Conservation (phyloP, 2,888 invertebrate genomes). For the Drosophila colorata region DNA sequence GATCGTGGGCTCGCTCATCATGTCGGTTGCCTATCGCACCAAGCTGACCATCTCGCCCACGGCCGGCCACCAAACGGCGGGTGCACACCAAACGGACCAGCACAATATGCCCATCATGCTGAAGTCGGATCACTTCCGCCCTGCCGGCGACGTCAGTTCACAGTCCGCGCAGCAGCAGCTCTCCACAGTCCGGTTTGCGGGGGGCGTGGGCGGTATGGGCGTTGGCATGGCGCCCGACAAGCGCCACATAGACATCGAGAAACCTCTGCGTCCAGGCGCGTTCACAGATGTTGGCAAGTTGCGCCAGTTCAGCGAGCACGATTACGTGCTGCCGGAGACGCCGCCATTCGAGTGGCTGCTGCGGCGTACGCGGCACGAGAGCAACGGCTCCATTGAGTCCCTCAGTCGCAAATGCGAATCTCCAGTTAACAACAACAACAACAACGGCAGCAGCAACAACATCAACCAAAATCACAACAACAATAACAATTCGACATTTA, state of each 20-base stretch:
- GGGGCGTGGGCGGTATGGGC: conserved; percentile 72
- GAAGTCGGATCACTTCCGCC: conserved; percentile 95
- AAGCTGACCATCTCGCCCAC: conserved; percentile 96
- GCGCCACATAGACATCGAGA: conserved; percentile 89
- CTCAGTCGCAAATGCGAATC: conserved; percentile 76
- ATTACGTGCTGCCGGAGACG: conserved; percentile 87
- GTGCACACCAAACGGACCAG: conserved; percentile 77
- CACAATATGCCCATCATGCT: conserved; percentile 90
- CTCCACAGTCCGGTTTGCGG: conserved; percentile 83
- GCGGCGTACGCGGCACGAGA: conserved; percentile 77
- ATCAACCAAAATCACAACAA: conserved; percentile 68
- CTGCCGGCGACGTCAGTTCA: conserved; percentile 57
- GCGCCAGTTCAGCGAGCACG: conserved; percentile 86
- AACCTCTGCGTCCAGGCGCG: conserved; percentile 91
- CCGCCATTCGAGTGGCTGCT: conserved; percentile 88
- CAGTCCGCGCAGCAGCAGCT: conserved; percentile 85
- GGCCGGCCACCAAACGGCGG: conserved; percentile 85
- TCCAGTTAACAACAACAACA: conserved; percentile 49
- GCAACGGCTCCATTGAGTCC: conserved; percentile 78
- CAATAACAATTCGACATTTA: conserved; percentile 76
- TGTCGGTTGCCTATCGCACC: conserved; percentile 94
- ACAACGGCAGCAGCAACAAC: conserved; percentile 55
- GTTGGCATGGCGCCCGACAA: conserved; percentile 86
- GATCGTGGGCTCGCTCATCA: conserved; percentile 92
- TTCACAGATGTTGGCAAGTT: conserved; percentile 90